These are phyloP conservation scores for Solea solea DNA, from an alignment of 2,113 vertebrate genomes.

Conservation along the genomic window DNA sequence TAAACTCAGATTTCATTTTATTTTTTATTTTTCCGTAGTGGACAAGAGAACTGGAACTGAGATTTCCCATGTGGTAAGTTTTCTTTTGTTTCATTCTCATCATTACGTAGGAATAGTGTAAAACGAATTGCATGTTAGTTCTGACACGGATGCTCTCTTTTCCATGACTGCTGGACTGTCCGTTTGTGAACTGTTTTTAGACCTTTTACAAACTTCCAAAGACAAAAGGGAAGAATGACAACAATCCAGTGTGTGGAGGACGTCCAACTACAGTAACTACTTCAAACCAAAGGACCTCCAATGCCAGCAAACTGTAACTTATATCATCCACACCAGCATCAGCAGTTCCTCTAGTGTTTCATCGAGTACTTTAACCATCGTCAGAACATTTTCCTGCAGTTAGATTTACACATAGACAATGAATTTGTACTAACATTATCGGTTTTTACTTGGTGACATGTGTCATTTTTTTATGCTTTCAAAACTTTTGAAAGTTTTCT, in stretches of 20 bases:
- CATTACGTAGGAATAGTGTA: not conserved
- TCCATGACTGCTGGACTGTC: constrained; percentile 28
- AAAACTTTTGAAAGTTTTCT: constrained; percentile 78
- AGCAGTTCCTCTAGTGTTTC: constrained; percentile 25
- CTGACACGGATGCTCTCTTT: constrained; percentile 4
- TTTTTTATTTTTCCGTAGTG: constrained; percentile 62
- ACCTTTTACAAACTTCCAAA: constrained; percentile 13
- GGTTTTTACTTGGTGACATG: constrained; percentile 44
- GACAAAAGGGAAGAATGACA: constrained; percentile 42
- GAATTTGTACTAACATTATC: constrained; percentile 39
- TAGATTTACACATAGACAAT: constrained; percentile 45
- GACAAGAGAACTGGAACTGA: constrained; percentile 87
- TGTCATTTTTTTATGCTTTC: constrained; percentile 78
- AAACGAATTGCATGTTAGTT: not conserved
- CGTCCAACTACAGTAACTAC: not conserved
- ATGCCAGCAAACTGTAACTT: constrained; percentile 49
- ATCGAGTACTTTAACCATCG: constrained; percentile 15
- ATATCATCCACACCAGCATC: constrained; percentile 10
- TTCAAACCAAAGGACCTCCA: constrained; percentile 40
- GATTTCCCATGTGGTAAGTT: constrained; percentile 60
- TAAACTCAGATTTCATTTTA: not conserved
- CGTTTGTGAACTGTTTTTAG: not conserved
- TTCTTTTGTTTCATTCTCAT: not conserved
- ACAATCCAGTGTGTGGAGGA: constrained; percentile 22
- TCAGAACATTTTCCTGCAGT: constrained; percentile 19